Conservation (phyloP, 2,113 vertebrate genomes). For the Spizaetus ornatus region DNA sequence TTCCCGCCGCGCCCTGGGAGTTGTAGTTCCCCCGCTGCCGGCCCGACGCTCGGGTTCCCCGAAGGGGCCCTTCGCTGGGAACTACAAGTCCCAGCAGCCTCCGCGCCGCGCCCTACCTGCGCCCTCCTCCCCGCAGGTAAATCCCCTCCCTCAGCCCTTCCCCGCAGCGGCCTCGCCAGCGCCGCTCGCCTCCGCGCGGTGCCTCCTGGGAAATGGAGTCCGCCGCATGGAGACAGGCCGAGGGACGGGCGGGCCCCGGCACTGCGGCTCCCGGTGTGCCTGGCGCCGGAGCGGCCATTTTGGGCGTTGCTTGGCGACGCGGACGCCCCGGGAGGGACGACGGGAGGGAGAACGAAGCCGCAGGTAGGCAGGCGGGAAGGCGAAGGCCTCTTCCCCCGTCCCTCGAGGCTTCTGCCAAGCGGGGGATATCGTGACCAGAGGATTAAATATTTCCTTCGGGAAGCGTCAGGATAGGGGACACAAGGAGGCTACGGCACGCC, state of each 20-base stretch:
- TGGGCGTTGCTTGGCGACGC: conserved; percentile 51
- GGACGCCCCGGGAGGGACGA: conserved; percentile 8
- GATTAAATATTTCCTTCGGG: not conserved
- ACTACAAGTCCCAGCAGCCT: conserved; percentile 24
- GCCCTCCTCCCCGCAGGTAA: not conserved
- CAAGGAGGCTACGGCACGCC: not conserved
- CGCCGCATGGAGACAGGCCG: rapidly evolving
- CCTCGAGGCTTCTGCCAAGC: not conserved
- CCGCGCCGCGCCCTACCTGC: not conserved
- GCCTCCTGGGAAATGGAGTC: conserved; percentile 43
- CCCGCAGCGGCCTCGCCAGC: not conserved
- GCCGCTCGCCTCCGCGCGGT: not conserved
- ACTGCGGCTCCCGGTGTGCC: conserved; percentile 13
- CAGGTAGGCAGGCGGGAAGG: not conserved
- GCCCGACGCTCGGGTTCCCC: rapidly evolving
- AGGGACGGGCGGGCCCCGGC: rapidly evolving
- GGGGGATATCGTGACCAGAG: rapidly evolving
- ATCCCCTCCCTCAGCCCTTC: not conserved
- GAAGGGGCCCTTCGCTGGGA: rapidly evolving
- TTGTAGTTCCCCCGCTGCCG: not conserved
- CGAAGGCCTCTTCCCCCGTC: not conserved
- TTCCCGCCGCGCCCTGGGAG: not conserved
- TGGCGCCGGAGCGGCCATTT: not conserved
- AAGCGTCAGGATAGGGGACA: not conserved
- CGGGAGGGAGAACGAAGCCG: not conserved